These are phyloP conservation scores for Apteryx mantelli DNA, from an alignment of 2,113 vertebrate genomes.

Conservation along the genomic window DNA sequence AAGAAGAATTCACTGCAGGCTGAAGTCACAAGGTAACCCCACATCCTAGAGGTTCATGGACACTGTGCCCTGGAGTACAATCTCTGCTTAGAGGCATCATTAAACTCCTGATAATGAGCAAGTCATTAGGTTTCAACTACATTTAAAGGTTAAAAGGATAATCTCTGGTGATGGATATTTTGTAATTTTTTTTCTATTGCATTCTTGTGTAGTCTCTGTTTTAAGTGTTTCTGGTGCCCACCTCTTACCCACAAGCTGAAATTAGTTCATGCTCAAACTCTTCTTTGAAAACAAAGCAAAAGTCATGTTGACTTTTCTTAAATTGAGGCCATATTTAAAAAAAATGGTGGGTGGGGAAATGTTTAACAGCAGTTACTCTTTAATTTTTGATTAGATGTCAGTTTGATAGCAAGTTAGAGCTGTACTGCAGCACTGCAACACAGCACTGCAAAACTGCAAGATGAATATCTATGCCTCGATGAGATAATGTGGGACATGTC, in stretches of 20 bases:
- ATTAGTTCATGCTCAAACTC: not conserved
- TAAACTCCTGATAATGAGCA: conserved; percentile 50
- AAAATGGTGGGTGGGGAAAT: not conserved
- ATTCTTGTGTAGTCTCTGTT: conserved; percentile 40
- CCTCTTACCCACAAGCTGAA: conserved; percentile 26
- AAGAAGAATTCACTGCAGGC: conserved; percentile 41
- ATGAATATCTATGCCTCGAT: not conserved
- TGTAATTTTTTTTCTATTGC: conserved; percentile 36
- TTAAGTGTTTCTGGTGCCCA: not conserved
- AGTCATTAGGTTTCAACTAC: conserved; percentile 57
- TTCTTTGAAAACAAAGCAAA: conserved; percentile 7
- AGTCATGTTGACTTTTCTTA: conserved; percentile 1
- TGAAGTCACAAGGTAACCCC: not conserved
- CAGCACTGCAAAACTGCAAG: not conserved
- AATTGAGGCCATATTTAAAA: not conserved
- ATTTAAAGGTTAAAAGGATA: conserved; percentile 65
- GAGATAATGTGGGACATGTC: not conserved
- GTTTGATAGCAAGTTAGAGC: not conserved
- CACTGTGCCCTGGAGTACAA: not conserved
- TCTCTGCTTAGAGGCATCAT: conserved; percentile 52
- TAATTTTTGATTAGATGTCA: not conserved
- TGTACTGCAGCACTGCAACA: not conserved
- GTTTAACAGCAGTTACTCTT: not conserved
- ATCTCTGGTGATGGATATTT: conserved; percentile 28
- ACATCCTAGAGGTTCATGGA: conserved; percentile 34